Evolutionary conservation across 2,797 vertebrate species (phyloP), one percentile per base, ranked within the genome.

Genomic region (Xenopus petersii): DNA sequence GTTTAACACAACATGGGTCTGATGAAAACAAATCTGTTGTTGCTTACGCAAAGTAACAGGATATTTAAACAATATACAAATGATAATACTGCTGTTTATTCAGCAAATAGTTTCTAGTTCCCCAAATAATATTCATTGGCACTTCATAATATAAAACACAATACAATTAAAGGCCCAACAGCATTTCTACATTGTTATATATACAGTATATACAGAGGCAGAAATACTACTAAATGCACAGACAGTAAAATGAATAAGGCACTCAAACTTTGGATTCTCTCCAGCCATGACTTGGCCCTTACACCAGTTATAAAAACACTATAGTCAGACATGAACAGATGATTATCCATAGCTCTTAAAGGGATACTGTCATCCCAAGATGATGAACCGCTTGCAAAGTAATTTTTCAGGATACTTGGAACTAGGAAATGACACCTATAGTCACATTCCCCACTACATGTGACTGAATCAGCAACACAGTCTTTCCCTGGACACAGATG

Each of bases 121-220:
- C 15, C 30, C 42, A 54, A 69, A 77, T 59, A 82, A 80, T 33
- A 73, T 79, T 9, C 59, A 64, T 75, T 81, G 85, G 86, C 82
- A 86, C 81, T 79, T 82, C 68, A 81, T 73, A 79, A 74, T 54
- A 47, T 60, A 75, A 75, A 59, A 72, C 13, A 77, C 63, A 77
- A 82, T 83, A 70, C 77, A 81, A 81, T 80, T 81, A 87, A 83
- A 85, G 74, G 80, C 82, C 16, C 75, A 13, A 30, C 69, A 79
- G 75, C 64, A 76, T 6, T 79, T 81, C 84, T 72, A 84, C 74
- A 80, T 2, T 33, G 47, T 70, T 80, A 75, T 73, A 79, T 10
- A 60, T 80, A 80, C 81, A 80, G 79, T 81, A 83, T 83, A 81
- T 82, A 86, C 81, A 87, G 82, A 67, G 30, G 79, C n/a, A 33